Evolutionary conservation across 2,113 vertebrate species (phyloP), one percentile per base, ranked within the genome.

Genomic region (Crotophaga sulcirostris): DNA sequence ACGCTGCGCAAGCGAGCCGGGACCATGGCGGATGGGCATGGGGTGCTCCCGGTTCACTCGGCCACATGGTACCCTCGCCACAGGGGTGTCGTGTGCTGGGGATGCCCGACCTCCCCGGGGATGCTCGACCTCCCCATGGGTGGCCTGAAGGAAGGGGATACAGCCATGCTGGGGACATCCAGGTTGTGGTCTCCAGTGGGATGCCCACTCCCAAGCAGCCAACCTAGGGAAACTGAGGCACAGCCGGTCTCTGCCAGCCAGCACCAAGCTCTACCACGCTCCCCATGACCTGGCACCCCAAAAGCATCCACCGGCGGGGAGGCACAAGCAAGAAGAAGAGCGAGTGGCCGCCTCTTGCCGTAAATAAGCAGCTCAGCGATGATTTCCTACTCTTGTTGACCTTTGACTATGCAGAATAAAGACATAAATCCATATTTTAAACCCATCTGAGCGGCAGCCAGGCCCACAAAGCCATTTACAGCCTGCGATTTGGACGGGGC

Each of bases 371-470:
- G 87, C 96, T 96, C 89, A 31, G 91, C 63, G 74, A 96, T 85
- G 93, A 97, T 96, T 96, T 95, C 96, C 95, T 95, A 90, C 95
- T 95, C 94, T 91, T 90, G 82, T 96, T 96, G 97, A 97, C 97
- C 97, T 97, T 97, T 97, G 96, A 92, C 95, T 96, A 97, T 91
- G 93, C 90, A 92, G 94, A 96, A 97, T 96, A 96, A 96, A 96
- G 97, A 92, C 93, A 95, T 97, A 97, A 95, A 97, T 96, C 95
- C 94, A 94, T 96, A 96, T 94, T 96, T 95, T 92, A 97, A 97
- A 93, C 90, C 90, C 90, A 96, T 92, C 95, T 68, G 92, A 94
- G 92, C 67, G 13, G 62, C 91, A 94, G 91, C 92, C 93, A 90
- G 95, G 92, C 93, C 95, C 92, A 79, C 86, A 96, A 93, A 93